Evolutionary conservation across 1,140 invertebrate species (phyloP).

Genomic region (Eriosoma lanigerum): DNA sequence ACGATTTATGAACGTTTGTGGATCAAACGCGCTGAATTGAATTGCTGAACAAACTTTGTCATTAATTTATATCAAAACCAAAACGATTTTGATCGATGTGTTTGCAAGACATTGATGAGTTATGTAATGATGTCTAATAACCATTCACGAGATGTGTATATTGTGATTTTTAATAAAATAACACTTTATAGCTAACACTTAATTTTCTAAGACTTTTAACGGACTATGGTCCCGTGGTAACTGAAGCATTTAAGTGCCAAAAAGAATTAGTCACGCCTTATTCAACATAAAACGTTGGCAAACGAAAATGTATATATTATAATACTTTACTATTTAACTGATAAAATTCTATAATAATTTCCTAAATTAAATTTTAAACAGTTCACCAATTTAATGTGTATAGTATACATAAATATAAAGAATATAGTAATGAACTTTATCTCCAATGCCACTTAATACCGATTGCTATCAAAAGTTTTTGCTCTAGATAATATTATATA

Average conservation of each 20-base stretch:
- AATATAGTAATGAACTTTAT: background rate
- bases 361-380: background rate
- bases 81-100: background rate
- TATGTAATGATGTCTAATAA: background rate
- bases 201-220: background rate
- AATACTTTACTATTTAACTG: background rate
- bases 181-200: background rate
- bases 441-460: background rate
- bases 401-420: background rate
- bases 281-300: conserved; percentile 3
- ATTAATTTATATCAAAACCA: background rate
- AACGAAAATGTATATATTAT: background rate
- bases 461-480: background rate
- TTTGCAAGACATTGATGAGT: background rate
- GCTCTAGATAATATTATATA: background rate
- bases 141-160: background rate
- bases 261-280: conserved; percentile 15
- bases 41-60: background rate
- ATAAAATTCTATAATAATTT: background rate
- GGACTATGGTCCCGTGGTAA: background rate
- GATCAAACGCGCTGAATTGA: background rate
- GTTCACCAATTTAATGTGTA: conserved; percentile 3
- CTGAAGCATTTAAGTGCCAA: conserved; percentile 36
- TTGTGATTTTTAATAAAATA: background rate
- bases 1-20: background rate